Percentiles rank a stretch among this genome's conserved stretches.
phyloP scores from a whole-genome alignment of 2,113 vertebrate species.

The Lates calcarifer region DNA sequence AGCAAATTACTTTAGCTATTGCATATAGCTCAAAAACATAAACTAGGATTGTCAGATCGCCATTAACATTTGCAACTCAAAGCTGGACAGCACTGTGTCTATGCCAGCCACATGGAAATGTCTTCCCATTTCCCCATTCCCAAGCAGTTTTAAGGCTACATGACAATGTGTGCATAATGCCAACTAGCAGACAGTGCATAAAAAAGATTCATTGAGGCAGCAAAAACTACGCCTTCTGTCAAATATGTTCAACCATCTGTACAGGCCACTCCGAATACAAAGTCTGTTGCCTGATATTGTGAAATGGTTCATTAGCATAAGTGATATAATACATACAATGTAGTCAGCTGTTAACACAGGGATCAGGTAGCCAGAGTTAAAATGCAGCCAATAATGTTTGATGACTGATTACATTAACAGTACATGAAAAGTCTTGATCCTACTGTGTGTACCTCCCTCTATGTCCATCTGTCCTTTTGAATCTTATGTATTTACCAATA shows the following conservation, averaged over 20 bases:
- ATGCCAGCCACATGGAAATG: not conserved
- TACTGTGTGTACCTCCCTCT: not conserved
- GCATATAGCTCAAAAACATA: not conserved
- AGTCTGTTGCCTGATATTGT: not conserved
- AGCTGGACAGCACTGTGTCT: not conserved
- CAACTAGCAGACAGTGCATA: slow-evolving; percentile 18
- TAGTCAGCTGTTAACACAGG: not conserved
- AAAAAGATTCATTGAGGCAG: slow-evolving; percentile 30
- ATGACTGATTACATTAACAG: not conserved
- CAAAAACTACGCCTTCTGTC: slow-evolving; percentile 33
- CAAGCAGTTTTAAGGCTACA: not conserved
- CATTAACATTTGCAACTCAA: not conserved
- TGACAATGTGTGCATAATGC: slow-evolving; percentile 6
- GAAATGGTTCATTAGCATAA: slow-evolving; percentile 20
- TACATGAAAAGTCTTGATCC: not conserved
- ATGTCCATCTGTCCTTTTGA: not conserved
- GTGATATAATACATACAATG: not conserved
- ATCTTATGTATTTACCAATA: not conserved
- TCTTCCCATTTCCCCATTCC: too few relatives aligned
- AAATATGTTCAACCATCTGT: slow-evolving; percentile 31
- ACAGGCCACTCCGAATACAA: not conserved
- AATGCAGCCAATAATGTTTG: not conserved
- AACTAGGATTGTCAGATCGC: not conserved
- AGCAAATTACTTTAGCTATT: not conserved
- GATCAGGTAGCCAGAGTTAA: too few relatives aligned